These are phyloP conservation scores for Xanthia togata DNA, from an alignment of 2,888 invertebrate genomes.

Conservation along the genomic window DNA sequence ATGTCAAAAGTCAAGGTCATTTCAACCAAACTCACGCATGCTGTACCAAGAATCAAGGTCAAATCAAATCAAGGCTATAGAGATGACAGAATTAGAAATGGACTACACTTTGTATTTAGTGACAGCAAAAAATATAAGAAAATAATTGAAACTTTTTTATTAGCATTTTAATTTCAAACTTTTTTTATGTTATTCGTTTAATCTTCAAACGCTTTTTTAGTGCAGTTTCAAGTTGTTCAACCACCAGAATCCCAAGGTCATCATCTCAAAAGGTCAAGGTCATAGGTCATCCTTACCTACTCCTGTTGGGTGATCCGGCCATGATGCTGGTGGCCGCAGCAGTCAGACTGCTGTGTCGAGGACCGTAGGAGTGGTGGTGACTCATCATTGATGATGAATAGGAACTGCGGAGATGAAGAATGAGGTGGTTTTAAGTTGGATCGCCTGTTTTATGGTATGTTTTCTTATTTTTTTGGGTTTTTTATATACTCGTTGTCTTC, in stretches of 20 bases:
- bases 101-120: too few species aligned
- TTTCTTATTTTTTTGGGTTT: too few species aligned
- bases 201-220: neutral
- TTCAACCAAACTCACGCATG: constrained; percentile 10
- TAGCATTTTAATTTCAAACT: too few species aligned
- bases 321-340: constrained; percentile 85
- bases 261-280: neutral
- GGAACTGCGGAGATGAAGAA: constrained; percentile 74
- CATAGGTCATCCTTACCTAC: constrained; percentile 76
- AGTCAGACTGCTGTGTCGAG: constrained; percentile 87
- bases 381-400: constrained; percentile 83
- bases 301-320: constrained; percentile 84
- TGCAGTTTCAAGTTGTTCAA: too few species aligned
- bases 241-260: neutral
- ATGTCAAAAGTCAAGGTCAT: constrained; percentile 56
- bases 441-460: too few species aligned
- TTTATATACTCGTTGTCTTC: too few species aligned
- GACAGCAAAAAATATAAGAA: too few species aligned
- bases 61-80: neutral
- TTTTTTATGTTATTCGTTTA: too few species aligned
- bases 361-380: constrained; percentile 79
- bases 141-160: too few species aligned
- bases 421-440: too few species aligned
- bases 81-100: too few species aligned
- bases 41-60: neutral